Evolutionary conservation across 2,797 vertebrate species (phyloP), one percentile per base, ranked within the genome.

Genomic region (Poeciliopsis gracilis): DNA sequence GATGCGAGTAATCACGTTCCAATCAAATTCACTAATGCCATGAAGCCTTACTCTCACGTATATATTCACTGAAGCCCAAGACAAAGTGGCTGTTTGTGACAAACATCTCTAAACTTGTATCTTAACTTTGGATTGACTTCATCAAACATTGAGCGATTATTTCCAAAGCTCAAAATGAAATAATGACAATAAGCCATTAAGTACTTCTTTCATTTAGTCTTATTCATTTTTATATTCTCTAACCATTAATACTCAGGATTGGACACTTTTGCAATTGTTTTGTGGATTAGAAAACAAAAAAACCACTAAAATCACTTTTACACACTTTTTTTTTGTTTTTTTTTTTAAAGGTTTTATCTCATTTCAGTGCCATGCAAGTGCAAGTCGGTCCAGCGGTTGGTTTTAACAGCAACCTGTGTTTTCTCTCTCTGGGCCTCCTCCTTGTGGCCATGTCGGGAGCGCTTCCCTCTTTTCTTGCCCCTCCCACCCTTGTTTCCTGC

Each of bases 381-480:
- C 2, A 3, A 3, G 30, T 76, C 77, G 20, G 79, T 76, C 77
- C 41, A 43, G 18, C 6, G 33, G 47, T 33, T 55, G 72, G 72
- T 76, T 84, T 73, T 12, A 72, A 77, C 70, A 33, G 73, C 85
- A 89, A 93, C 94, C 92, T 93, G 91, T 23, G 73, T 41, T 81
- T 82, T 92, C 77, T 86, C 86, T 82, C 76, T 89, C 70, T 87
- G 90, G 71, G 83, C 47, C 57, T 88, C 92, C 77, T 87, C 89
- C 81, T 90, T 93, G 83, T 91, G 78, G 41, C 89, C 82, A 15
- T 92, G 91, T n/a, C 89, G 87, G 76, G 91, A 91, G 38, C 93
- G 92, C 63, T 94, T 94, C 70, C 91, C 91, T 72, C 80, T 89
- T 87, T 90, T 94, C 88, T 90, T 94, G 81, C 92, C 80, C 89